Conservation (phyloP, 2,888 invertebrate genomes). For the Belgica antarctica region DNA sequence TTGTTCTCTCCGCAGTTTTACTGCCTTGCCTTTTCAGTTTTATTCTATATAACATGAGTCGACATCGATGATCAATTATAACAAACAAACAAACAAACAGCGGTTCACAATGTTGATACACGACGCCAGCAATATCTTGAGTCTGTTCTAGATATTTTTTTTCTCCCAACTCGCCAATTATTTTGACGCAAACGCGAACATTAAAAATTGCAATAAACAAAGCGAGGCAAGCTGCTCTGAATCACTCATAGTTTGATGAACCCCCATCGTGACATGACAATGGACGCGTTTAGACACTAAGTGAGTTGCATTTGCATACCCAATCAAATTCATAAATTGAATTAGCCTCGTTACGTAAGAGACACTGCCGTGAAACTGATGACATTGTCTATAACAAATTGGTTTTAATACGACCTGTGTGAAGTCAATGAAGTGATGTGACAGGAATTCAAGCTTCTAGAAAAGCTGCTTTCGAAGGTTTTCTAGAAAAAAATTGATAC, state of each 20-base stretch:
- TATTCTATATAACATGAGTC: background rate
- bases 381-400: background rate
- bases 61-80: background rate
- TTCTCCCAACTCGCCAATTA: background rate
- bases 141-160: background rate
- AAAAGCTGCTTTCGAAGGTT: background rate
- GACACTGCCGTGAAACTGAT: background rate
- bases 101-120: background rate
- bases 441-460: background rate
- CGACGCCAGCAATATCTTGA: background rate
- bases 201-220: background rate
- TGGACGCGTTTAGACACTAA: background rate
- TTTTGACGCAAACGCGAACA: background rate
- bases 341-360: conserved; percentile 36
- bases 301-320: background rate
- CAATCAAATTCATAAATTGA: conserved; percentile 25
- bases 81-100: background rate
- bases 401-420: background rate
- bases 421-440: background rate
- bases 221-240: background rate
- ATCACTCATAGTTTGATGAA: background rate
- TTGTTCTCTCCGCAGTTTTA: background rate
- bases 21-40: background rate
- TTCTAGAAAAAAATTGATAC: background rate
- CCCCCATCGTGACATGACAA: background rate